These are phyloP conservation scores for Gymnocypris eckloni DNA, from an alignment of 2,797 vertebrate genomes.

Conservation along the genomic window DNA sequence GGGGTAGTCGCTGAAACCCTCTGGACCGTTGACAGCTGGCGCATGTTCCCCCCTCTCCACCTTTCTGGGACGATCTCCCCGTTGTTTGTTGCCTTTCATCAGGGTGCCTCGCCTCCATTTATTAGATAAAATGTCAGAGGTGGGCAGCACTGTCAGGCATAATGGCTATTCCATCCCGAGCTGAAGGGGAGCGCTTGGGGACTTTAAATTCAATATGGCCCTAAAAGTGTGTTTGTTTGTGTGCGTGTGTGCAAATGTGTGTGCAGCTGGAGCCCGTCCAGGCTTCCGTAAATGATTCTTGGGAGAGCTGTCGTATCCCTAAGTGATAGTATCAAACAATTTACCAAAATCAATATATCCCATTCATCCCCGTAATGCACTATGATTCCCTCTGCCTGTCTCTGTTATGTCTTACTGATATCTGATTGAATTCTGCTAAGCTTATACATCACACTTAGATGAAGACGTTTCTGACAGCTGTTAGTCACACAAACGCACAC, in stretches of 20 bases:
- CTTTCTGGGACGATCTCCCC: slow-evolving; percentile 70
- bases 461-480: slow-evolving; percentile 33
- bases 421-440: slow-evolving; percentile 59
- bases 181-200: slow-evolving; percentile 69
- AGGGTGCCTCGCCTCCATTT: slow-evolving; percentile 75
- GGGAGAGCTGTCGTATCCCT: slow-evolving; percentile 66
- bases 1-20: slow-evolving; percentile 73
- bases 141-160: slow-evolving; percentile 78
- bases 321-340: slow-evolving; percentile 79
- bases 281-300: slow-evolving; percentile 67
- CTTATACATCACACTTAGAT: slow-evolving; percentile 53
- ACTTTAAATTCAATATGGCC: slow-evolving; percentile 79
- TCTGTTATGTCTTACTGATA: slow-evolving; percentile 63
- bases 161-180: slow-evolving; percentile 81
- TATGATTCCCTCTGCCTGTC: slow-evolving; percentile 65
- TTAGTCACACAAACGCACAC: slow-evolving; percentile 14
- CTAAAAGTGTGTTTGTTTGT: slow-evolving; percentile 65
- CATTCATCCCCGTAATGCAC: slow-evolving; percentile 73
- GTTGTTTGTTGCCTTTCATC: slow-evolving; percentile 78
- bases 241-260: slow-evolving; percentile 30
- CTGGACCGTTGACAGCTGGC: slow-evolving; percentile 82
- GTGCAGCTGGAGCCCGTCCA: slow-evolving; percentile 72
- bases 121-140: slow-evolving; percentile 86
- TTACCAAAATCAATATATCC: slow-evolving; percentile 74
- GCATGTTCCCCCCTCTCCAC: slow-evolving; percentile 68